Percentiles rank a stretch among this genome's conserved stretches.
Evolutionary conservation across 2,797 vertebrate species (phyloP).

Genomic region (Leptodactylus fallax): DNA sequence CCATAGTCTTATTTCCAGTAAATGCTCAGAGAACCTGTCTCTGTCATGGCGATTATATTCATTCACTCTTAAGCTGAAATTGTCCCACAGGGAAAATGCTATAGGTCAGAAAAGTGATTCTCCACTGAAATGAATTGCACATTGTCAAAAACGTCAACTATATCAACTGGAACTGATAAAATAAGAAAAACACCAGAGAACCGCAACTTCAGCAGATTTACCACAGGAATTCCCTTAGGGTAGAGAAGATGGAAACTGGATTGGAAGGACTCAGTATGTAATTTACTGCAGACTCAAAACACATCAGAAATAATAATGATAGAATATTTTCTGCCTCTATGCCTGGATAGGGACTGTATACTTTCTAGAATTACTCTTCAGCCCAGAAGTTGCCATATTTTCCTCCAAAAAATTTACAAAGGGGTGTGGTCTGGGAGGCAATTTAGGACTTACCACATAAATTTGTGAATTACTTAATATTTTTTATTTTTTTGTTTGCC

Average conservation of each 20-base stretch:
- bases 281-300: not conserved
- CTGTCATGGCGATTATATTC: constrained; percentile 19
- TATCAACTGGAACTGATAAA: constrained; percentile 14
- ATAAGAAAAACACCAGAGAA: not conserved
- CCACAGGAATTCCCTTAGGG: not conserved
- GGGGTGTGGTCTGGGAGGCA: no score
- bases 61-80: constrained; percentile 19
- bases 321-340: not conserved
- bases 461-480: no score
- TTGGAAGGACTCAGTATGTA: not conserved
- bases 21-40: not conserved
- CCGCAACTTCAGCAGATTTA: constrained; percentile 37
- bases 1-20: not conserved
- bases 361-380: not conserved
- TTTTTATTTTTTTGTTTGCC: not conserved
- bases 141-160: constrained; percentile 6
- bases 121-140: not conserved
- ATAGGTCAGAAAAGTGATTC: constrained; percentile 1
- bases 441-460: no score
- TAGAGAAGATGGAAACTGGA: not conserved
- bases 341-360: not conserved
- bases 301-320: not conserved
- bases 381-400: not conserved
- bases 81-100: constrained; percentile 8
- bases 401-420: not conserved